These are phyloP conservation scores for Encarsia formosa DNA, from an alignment of 2,888 invertebrate species.

Conservation along the genomic window DNA sequence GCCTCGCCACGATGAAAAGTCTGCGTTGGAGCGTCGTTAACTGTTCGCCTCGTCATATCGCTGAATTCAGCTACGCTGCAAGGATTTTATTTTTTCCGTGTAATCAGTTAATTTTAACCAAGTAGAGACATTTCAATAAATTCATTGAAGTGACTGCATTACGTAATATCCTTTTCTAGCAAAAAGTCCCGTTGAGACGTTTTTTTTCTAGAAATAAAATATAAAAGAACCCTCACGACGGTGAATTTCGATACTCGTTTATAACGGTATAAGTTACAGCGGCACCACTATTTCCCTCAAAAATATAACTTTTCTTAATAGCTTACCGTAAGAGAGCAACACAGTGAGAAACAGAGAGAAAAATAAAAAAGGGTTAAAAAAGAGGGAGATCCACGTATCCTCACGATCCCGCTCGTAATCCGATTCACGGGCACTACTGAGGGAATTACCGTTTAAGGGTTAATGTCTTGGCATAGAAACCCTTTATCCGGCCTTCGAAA, in stretches of 20 bases:
- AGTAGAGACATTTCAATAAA: too few relatives aligned
- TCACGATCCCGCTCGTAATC: slow-evolving; percentile 2
- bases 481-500: slow-evolving; percentile 16
- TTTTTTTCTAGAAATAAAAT: not conserved
- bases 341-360: too few relatives aligned
- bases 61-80: too few relatives aligned
- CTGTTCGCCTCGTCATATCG: too few relatives aligned
- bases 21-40: too few relatives aligned
- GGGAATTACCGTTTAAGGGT: slow-evolving; percentile 26
- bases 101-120: too few relatives aligned
- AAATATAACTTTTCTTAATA: not conserved
- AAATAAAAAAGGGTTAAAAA: not conserved
- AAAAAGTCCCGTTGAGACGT: not conserved
- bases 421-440: slow-evolving; percentile 9
- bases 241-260: not conserved
- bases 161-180: slow-evolving; percentile 15
- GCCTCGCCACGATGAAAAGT: too few relatives aligned
- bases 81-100: too few relatives aligned
- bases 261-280: not conserved
- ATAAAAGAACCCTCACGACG: not conserved
- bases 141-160: slow-evolving; percentile 7
- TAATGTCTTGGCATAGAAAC: slow-evolving; percentile 14
- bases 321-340: not conserved
- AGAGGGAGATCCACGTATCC: not conserved
- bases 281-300: not conserved